Percentiles rank a stretch among this genome's conserved stretches.
phyloP scores from a whole-genome alignment of 2,888 invertebrate genomes.

The Erebia palarica region DNA sequence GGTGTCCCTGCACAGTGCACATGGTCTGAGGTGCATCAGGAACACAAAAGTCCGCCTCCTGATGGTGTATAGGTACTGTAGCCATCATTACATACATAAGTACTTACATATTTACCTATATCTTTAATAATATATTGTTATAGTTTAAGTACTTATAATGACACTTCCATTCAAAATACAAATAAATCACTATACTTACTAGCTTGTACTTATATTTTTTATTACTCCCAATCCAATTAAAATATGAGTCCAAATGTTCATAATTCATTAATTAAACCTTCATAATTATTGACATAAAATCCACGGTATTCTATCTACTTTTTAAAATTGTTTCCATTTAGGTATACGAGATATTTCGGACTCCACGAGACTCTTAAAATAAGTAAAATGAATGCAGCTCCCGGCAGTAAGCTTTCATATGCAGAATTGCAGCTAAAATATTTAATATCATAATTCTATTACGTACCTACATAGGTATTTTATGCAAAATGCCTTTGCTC shows the following conservation, averaged over 20 bases:
- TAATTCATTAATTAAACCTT: too few relatives aligned
- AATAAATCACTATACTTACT: too few relatives aligned
- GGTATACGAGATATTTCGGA: constrained; percentile 25
- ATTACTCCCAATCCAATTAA: background rate
- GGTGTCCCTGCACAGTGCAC: too few relatives aligned
- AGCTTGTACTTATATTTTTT: too few relatives aligned
- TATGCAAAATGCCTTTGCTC: constrained; percentile 15
- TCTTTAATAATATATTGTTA: too few relatives aligned
- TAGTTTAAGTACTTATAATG: too few relatives aligned
- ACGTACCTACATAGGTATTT: constrained; percentile 15
- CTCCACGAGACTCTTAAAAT: constrained; percentile 17
- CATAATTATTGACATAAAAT: constrained; percentile 32
- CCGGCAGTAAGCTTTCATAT: constrained; percentile 20
- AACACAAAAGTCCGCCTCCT: too few relatives aligned
- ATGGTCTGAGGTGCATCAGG: too few relatives aligned
- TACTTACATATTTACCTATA: too few relatives aligned
- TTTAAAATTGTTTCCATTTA: constrained; percentile 35
- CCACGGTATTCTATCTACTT: constrained; percentile 27
- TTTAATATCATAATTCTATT: constrained; percentile 24
- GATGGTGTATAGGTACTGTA: too few relatives aligned
- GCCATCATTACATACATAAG: too few relatives aligned
- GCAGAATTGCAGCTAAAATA: constrained; percentile 22
- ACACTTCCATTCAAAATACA: too few relatives aligned
- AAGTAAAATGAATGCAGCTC: constrained; percentile 32
- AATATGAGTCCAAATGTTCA: constrained; percentile 25